Evolutionary conservation across 2,797 vertebrate genomes (phyloP), one percentile per base, ranked within the genome.

Genomic region (Alca torda): DNA sequence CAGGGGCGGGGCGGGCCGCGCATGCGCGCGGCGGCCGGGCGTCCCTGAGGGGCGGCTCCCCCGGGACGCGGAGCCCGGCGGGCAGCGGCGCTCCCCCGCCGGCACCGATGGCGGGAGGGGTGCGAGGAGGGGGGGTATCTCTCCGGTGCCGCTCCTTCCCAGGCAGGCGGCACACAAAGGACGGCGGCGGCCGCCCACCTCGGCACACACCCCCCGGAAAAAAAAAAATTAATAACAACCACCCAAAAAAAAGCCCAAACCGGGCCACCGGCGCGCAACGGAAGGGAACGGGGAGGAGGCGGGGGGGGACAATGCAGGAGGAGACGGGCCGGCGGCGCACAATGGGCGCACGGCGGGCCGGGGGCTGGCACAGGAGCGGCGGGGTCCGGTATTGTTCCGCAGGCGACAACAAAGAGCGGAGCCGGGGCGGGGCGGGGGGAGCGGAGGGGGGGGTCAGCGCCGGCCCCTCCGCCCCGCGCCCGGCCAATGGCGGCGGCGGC

Each of bases 401-500:
- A 96, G 95, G 96, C 97, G 97, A 98, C 98, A 98, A 99, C 98
- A 99, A 99, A 99, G 98, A 97, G 94, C 90, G 87, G 87, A 93
- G 87, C 59, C 54, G 43, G 82, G 33, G 72, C 65, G n/a, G 53
- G 72, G 77, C 63, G 92, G 37, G 63, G 81, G 63, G 28, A 37
- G 68, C 26, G 64, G 87, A 60, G 91, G 92, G 76, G 84, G 59
- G 81, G 61, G 75, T 67, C 85, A 61, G 84, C 9, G 61, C 95
- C 98, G 93, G 96, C 98, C 98, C 97, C 93, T 64, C 88, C 33
- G 92, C 46, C 16, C 90, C 70, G 72, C 31, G 28, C 88, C 37
- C 81, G 83, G 78, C 99, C 98, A 99, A 99, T 99, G 96, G 95
- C 97, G 98, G 98, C 94, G 73, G 92, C 95, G 93, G 95, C 96